Evolutionary conservation across 2,797 vertebrate genomes (phyloP).

Genomic region (Arrhamphus sclerolepis): DNA sequence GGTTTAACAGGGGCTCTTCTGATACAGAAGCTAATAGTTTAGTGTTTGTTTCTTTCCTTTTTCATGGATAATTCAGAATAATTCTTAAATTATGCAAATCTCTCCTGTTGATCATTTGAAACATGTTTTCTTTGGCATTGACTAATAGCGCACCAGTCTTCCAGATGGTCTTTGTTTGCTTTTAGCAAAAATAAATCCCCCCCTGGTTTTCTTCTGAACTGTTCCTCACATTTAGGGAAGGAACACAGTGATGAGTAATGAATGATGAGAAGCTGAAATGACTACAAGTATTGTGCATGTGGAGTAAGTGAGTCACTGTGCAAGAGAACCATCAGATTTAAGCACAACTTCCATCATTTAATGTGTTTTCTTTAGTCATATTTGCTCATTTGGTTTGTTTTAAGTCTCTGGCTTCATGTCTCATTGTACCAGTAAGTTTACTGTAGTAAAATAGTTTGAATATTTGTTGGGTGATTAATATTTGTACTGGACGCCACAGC

Average conservation of each 20-base stretch:
- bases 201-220: slow-evolving; percentile 45
- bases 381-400: slow-evolving; percentile 32
- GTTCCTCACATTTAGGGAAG: slow-evolving; percentile 49
- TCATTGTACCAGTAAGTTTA: slow-evolving; percentile 14
- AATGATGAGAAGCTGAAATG: slow-evolving; percentile 50
- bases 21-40: slow-evolving; percentile 49
- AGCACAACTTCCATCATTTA: slow-evolving; percentile 42
- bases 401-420: slow-evolving; percentile 24
- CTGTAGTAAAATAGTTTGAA: slow-evolving; percentile 45
- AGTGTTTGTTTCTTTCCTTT: slow-evolving; percentile 24
- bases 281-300: slow-evolving; percentile 41
- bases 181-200: slow-evolving; percentile 70
- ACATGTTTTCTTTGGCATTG: slow-evolving; percentile 76
- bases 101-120: slow-evolving; percentile 74
- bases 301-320: slow-evolving; percentile 50
- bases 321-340: slow-evolving; percentile 20
- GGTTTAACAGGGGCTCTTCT: slow-evolving; percentile 21
- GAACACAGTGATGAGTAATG: slow-evolving; percentile 52
- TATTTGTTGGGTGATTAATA: slow-evolving; percentile 34
- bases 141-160: slow-evolving; percentile 59
- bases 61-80: slow-evolving; percentile 50
- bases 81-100: slow-evolving; percentile 65
- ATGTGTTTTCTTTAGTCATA: slow-evolving; percentile 43
- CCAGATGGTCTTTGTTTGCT: slow-evolving; percentile 82
- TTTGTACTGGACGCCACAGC: slow-evolving; percentile 1